Evolutionary conservation across 2,888 invertebrate species (phyloP), one percentile per base, ranked within the genome.

Genomic region (Heterodera filipjevi): DNA sequence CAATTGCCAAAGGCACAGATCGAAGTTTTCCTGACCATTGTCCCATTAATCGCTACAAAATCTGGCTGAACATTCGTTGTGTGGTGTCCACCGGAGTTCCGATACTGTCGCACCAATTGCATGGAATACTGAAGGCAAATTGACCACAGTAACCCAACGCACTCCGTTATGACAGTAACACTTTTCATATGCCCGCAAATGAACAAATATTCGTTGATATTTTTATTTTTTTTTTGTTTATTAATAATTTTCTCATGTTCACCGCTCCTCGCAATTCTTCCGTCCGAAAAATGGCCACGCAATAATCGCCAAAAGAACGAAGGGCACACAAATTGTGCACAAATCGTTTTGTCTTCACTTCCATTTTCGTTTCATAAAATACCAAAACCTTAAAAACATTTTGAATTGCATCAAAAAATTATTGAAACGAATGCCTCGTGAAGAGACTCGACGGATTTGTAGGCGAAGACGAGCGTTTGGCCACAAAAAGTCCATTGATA

Each of bases 301-400:
- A 95, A 89, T 94, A 93, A 82, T 95, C 94, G 35, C 92, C 93
- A 86, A 91, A 92, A 0, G 93, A 92, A 2, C 93, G 92, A 82
- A 95, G 91, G 1, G 92, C 92, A 46, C 94, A 89, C 76, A 94
- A 90, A 49, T 92, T 92, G 81, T 93, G 92, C 1, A 94, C 93
- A 89, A 93, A 92, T 68, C 68, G 32, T 10, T 93, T 92, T 89
- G 93, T 93, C 87, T 92, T 92, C 90, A 93, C 84, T 83, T 85
- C 86, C 82, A 94, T 95, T 68, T 93, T 93, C 0, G 94, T 94
- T 89, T 98, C 95, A 95, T 96, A 98, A 91, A 98, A 99, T 27
- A 81, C 75, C 53, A 81, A 71, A 77, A 83, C 66, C 75, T 75
- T 53, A 16, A 32, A 14, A 2, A 33, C 32, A 22, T 35, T 32